Percentiles rank a stretch among this genome's conserved stretches.
These are phyloP conservation scores for Acleris holmiana DNA, from an alignment of 2,888 invertebrate species.

Conservation along the genomic window DNA sequence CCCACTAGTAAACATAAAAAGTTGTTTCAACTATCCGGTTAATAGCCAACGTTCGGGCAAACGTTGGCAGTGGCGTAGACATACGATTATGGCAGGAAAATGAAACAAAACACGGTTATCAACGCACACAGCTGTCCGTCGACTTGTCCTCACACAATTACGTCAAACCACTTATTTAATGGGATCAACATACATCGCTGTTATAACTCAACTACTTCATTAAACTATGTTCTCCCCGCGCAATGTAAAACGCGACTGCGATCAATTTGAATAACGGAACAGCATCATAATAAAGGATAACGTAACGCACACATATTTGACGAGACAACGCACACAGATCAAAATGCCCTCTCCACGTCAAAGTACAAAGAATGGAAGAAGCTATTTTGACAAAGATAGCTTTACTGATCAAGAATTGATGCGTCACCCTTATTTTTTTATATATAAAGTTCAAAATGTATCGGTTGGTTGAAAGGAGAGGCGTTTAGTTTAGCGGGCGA, in stretches of 20 bases:
- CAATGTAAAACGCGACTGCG: slow-evolving; percentile 29
- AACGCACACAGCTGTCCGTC: slow-evolving; percentile 70
- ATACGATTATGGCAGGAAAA: slow-evolving; percentile 63
- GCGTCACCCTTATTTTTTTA: slow-evolving; percentile 44
- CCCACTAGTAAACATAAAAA: slow-evolving; percentile 17
- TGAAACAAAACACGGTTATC: slow-evolving; percentile 71
- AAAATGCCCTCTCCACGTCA: slow-evolving; percentile 45
- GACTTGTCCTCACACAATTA: slow-evolving; percentile 43
- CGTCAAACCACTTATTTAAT: slow-evolving; percentile 32
- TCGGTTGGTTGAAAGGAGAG: not conserved
- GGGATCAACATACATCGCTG: slow-evolving; percentile 46
- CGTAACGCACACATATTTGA: slow-evolving; percentile 44
- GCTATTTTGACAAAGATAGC: slow-evolving; percentile 55
- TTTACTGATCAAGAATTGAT: slow-evolving; percentile 47
- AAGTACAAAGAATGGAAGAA: slow-evolving; percentile 55
- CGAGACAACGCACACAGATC: slow-evolving; percentile 47
- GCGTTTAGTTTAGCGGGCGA: not conserved
- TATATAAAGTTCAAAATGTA: slow-evolving; percentile 37
- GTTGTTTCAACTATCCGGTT: slow-evolving; percentile 39
- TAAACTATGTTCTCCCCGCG: not conserved
- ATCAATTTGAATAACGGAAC: slow-evolving; percentile 18
- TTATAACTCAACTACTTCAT: not conserved
- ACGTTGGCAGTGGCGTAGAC: slow-evolving; percentile 57
- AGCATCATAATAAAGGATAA: slow-evolving; percentile 37
- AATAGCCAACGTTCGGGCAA: slow-evolving; percentile 47